Conservation (phyloP, 2,797 vertebrate species). For the Sebastes paucispinis region DNA sequence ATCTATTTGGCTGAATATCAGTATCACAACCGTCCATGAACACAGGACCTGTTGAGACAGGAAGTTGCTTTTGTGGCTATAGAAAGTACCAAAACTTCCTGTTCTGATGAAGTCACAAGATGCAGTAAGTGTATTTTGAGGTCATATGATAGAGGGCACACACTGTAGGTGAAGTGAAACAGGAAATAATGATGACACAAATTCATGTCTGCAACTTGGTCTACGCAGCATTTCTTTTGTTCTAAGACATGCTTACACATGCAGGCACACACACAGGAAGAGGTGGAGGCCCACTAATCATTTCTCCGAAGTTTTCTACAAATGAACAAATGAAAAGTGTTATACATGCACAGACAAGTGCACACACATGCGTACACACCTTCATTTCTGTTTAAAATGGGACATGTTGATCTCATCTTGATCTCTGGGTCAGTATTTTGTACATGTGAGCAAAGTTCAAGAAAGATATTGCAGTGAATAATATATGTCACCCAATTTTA, state of each 20-base stretch:
- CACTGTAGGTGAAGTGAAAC: background rate
- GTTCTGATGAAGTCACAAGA: background rate
- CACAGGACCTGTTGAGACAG: background rate
- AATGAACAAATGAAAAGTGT: background rate
- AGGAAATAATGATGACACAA: background rate
- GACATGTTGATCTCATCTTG: background rate
- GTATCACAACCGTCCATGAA: background rate
- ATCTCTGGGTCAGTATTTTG: background rate
- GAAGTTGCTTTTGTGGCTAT: background rate
- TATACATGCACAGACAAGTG: background rate
- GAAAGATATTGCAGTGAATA: background rate
- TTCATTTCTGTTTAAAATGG: background rate
- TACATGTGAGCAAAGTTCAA: background rate
- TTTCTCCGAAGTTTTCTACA: background rate
- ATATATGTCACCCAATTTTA: background rate
- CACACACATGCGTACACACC: background rate
- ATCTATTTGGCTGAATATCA: background rate
- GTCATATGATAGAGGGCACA: background rate
- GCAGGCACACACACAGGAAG: slow-evolving; percentile 5
- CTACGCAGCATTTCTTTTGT: background rate
- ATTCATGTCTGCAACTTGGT: background rate
- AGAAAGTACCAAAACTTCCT: background rate
- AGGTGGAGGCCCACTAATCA: background rate
- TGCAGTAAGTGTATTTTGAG: background rate
- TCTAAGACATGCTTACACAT: background rate